Evolutionary conservation across 2,888 invertebrate genomes (phyloP).

Genomic region (Margaritifera margaritifera): DNA sequence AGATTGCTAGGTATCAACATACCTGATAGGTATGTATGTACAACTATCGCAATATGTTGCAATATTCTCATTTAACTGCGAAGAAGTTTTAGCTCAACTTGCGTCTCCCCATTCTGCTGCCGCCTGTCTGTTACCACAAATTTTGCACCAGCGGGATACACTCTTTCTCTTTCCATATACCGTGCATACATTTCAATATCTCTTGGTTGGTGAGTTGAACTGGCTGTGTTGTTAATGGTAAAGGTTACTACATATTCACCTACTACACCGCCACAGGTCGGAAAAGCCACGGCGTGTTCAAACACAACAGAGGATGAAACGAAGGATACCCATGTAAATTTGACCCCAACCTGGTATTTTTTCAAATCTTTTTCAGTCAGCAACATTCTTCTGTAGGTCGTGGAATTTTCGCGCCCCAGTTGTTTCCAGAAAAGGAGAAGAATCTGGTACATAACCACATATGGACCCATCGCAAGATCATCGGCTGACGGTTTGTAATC

Average conservation of each 20-base stretch:
- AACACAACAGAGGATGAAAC: conserved; percentile 8
- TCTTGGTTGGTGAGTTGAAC: too few relatives aligned
- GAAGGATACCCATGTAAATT: conserved; percentile 36
- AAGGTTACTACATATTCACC: too few relatives aligned
- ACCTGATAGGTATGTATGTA: too few relatives aligned
- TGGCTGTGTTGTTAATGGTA: too few relatives aligned
- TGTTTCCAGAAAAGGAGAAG: conserved; percentile 33
- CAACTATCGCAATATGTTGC: too few relatives aligned
- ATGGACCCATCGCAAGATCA: conserved; percentile 40
- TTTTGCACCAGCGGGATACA: conserved; percentile 38
- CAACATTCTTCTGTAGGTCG: conserved; percentile 33
- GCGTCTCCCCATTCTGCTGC: conserved; percentile 9
- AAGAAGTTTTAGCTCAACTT: conserved; percentile 18
- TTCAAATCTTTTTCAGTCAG: conserved; percentile 16
- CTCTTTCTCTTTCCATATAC: conserved; percentile 20
- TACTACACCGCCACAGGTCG: too few relatives aligned
- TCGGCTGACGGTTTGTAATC: conserved; percentile 36
- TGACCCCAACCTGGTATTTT: conserved; percentile 26
- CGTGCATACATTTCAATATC: too few relatives aligned
- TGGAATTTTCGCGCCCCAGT: conserved; percentile 16
- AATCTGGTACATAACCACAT: conserved; percentile 35
- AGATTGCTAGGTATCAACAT: too few relatives aligned
- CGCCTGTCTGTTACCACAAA: conserved; percentile 23
- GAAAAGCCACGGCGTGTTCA: too few relatives aligned
- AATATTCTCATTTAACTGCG: too few relatives aligned